Conservation (phyloP, 2,888 invertebrate genomes). For the Griposia aprilina region DNA sequence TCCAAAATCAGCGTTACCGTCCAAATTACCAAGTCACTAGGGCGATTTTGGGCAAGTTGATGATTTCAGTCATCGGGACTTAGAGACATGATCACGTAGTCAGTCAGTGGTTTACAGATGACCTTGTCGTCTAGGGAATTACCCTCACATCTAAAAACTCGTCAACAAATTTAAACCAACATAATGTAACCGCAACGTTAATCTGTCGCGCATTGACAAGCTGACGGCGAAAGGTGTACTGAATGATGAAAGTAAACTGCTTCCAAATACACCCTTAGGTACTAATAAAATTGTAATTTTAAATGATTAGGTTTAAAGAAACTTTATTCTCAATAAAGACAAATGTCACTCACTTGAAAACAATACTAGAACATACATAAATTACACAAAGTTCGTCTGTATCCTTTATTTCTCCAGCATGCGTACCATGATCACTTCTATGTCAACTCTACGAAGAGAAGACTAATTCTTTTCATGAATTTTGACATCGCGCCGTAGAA, state of each 20-base stretch:
- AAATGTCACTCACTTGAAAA: too few relatives aligned
- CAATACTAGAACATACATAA: too few relatives aligned
- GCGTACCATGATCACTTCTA: too few relatives aligned
- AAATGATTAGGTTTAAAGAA: conserved; percentile 26
- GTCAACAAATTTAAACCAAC: background rate
- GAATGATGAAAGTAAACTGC: conserved; percentile 26
- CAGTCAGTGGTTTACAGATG: background rate
- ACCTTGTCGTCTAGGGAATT: background rate
- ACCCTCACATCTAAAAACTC: background rate
- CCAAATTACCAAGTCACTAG: conserved; percentile 11
- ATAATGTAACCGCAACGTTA: background rate
- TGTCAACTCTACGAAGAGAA: too few relatives aligned
- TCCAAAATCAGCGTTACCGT: background rate
- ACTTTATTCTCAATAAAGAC: too few relatives aligned
- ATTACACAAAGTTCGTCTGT: too few relatives aligned
- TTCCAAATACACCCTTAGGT: background rate
- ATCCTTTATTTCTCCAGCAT: too few relatives aligned
- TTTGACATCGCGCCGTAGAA: too few relatives aligned
- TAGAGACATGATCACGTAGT: background rate
- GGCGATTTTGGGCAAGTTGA: background rate
- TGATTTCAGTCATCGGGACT: background rate
- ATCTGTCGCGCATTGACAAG: too few relatives aligned
- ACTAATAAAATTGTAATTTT: conserved; percentile 48
- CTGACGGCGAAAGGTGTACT: too few relatives aligned
- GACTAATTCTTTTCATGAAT: too few relatives aligned